phyloP scores from a whole-genome alignment of 1,140 invertebrate species.

The Drosophila ananassae region DNA sequence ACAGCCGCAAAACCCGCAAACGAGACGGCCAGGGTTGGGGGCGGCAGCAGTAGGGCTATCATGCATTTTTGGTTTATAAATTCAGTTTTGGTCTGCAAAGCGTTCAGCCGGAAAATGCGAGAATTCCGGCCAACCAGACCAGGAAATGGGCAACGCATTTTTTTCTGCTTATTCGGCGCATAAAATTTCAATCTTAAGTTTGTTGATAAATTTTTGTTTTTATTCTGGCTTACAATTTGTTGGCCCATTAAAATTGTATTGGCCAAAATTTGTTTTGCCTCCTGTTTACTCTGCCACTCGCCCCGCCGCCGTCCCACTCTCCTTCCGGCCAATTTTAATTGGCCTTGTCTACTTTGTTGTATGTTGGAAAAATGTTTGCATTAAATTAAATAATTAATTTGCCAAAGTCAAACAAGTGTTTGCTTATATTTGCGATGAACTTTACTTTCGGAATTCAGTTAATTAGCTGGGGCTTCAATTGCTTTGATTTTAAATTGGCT shows the following conservation, averaged over 20 bases:
- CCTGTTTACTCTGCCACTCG: constrained; percentile 2
- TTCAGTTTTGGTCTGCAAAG: constrained; percentile 65
- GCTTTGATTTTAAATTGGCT: constrained; percentile 38
- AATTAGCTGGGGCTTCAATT: constrained; percentile 37
- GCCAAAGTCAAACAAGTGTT: constrained; percentile 51
- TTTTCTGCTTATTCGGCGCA: constrained; percentile 19
- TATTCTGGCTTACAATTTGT: constrained; percentile 22
- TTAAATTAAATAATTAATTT: constrained; percentile 61
- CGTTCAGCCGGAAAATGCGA: constrained; percentile 67
- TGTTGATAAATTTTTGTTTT: constrained; percentile 25
- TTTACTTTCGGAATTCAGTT: constrained; percentile 42
- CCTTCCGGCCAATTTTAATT: constrained; percentile 57
- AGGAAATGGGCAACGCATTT: constrained; percentile 38
- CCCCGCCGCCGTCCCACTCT: neutral
- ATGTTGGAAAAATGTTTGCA: constrained; percentile 57
- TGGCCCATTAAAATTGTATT: constrained; percentile 43
- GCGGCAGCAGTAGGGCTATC: constrained; percentile 25
- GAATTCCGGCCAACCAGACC: constrained; percentile 23
- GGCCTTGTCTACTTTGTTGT: constrained; percentile 57
- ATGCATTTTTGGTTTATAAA: constrained; percentile 73
- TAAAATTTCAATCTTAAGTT: constrained; percentile 38
- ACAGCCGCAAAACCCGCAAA: constrained; percentile 59
- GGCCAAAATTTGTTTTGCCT: constrained; percentile 22
- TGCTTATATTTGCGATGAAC: constrained; percentile 45
- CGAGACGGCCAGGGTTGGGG: neutral